These are phyloP conservation scores for Cryptophagus acutangulus DNA, from an alignment of 2,888 invertebrate species.

Conservation along the genomic window DNA sequence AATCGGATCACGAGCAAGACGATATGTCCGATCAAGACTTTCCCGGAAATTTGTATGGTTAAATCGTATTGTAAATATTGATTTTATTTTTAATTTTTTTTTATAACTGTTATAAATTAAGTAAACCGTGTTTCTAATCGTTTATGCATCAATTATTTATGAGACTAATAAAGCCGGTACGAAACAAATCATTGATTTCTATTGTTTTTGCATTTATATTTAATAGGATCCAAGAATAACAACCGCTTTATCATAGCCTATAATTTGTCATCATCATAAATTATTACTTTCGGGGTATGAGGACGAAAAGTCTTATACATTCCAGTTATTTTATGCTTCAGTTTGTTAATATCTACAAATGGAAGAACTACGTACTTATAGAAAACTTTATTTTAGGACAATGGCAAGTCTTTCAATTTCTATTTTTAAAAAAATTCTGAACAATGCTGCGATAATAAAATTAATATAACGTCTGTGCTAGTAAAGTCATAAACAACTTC, in stretches of 20 bases:
- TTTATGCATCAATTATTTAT: no score
- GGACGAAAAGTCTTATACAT: no score
- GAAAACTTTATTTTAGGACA: not conserved
- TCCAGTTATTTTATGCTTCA: no score
- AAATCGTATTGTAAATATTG: slow-evolving; percentile 17
- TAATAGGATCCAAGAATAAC: not conserved
- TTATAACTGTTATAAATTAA: not conserved
- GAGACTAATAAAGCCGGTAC: no score
- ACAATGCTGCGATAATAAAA: not conserved
- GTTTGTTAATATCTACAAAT: no score
- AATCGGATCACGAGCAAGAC: slow-evolving; percentile 58
- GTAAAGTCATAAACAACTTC: no score
- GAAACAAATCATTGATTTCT: slow-evolving; percentile 11
- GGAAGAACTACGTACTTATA: no score
- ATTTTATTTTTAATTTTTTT: slow-evolving; percentile 12
- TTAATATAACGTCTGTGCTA: no score
- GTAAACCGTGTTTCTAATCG: no score
- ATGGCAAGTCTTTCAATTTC: slow-evolving; percentile 1
- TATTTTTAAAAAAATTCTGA: not conserved
- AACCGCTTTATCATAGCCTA: no score
- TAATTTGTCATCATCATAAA: no score
- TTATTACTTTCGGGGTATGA: no score
- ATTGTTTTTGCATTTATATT: slow-evolving; percentile 12
- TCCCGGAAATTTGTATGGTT: slow-evolving; percentile 45
- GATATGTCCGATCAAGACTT: slow-evolving; percentile 56